Base-by-base conservation (phyloP, 2,888 invertebrate genomes). In the Lomographa bimaculata region DNA sequence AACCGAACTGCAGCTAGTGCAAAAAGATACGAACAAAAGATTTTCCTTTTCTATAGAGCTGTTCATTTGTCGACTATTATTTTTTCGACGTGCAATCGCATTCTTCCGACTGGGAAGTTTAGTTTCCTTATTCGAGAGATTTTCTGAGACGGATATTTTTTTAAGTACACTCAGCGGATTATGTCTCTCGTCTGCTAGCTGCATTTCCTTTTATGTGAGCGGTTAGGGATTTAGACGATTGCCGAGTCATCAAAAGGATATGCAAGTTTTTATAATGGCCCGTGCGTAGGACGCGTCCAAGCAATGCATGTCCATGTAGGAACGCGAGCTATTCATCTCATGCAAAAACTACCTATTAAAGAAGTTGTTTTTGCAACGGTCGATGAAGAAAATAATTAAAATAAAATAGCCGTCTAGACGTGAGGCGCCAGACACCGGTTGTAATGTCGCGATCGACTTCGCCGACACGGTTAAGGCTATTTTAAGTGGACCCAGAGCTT, bases 401-500 rank as follows among this genome's bases (percentile, higher is more conserved):
- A 62, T 64, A 61, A 63, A 66, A 64, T 58, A 57, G 28, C 30
- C 20, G 68, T 69, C 71, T 71, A 70, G 72, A 70, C 71, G 55
- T 34, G 45, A 54, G 73, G 73, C 75, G 71, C 72, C 75, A 62
- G 58, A 36, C 50, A 45, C 42, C 53, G 50, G 38, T 44, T 47
- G 46, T 57, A 57, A 60, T 57, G 57, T 43, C 47, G 39, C 54
- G 62, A 64, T 65, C 67, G 60, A 57, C 60, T 55, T 63, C 64
- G 56, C 47, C 58, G 54, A 46, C 46, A 43, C 57, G 57, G 53
- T 57, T 60, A 60, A 47, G 56, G 65, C 66, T 71, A 72, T 73
- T 74, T 74, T 64, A 71, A 71, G 57, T 64, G 52, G 49, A 38
- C 49, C 54, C 56, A 53, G 50, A 52, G 60, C 61, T 73, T 75